A percentile compares a stretch with the other conserved stretches of the same genome.
Evolutionary conservation across 2,797 vertebrate genomes (phyloP).

Genomic region (Scyliorhinus canicula): DNA sequence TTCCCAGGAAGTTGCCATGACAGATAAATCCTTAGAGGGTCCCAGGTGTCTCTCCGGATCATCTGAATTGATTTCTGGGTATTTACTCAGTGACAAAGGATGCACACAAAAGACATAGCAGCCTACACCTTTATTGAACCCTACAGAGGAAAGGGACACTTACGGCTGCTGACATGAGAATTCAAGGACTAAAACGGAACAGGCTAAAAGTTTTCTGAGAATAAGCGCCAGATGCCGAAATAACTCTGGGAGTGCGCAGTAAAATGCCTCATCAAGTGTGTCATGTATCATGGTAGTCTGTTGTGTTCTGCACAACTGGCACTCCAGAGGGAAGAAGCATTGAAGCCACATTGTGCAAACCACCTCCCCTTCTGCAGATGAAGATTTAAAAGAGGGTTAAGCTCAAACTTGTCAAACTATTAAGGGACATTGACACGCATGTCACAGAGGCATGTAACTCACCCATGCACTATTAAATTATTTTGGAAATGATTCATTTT

Average conservation of each 20-base stretch:
- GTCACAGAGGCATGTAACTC: not conserved
- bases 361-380: not conserved
- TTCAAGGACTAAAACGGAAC: not conserved
- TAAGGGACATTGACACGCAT: not conserved
- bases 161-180: not conserved
- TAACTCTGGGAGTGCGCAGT: not conserved
- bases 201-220: not conserved
- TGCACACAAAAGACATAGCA: not conserved
- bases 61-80: not conserved
- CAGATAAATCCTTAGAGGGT: not conserved
- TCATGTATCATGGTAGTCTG: no score
- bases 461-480: not conserved
- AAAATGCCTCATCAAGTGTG: not conserved
- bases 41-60: no score
- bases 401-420: not conserved
- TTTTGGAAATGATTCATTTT: not conserved
- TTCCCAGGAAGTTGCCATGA: not conserved
- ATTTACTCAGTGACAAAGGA: not conserved
- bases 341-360: no score
- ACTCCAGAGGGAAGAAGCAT: not conserved
- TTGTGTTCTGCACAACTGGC: not conserved
- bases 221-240: not conserved
- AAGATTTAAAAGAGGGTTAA: not conserved
- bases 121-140: not conserved
- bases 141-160: not conserved